phyloP scores from a whole-genome alignment of 2,113 vertebrate genomes.

The Neogobius melanostomus region DNA sequence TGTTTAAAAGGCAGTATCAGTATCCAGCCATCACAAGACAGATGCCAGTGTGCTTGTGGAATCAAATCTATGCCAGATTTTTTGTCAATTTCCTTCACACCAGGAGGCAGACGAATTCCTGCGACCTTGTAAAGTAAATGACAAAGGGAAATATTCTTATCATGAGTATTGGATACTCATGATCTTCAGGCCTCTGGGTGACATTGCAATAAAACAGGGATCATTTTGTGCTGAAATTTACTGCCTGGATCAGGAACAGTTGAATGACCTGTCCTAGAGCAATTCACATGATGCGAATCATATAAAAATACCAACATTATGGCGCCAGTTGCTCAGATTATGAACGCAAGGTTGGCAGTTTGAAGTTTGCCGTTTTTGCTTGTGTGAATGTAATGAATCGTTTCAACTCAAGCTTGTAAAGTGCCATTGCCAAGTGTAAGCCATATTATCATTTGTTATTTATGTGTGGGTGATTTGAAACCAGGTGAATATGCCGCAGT shows the following conservation, averaged over 20 bases:
- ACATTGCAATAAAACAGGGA: background rate
- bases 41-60: background rate
- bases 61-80: background rate
- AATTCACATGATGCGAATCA: no score
- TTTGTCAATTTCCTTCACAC: background rate
- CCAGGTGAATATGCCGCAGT: no score
- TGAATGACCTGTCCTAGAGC: background rate
- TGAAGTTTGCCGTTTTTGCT: no score
- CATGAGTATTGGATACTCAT: conserved; percentile 2
- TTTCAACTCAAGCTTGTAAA: no score
- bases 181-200: background rate
- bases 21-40: background rate
- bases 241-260: background rate
- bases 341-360: no score
- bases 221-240: background rate
- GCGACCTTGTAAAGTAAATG: conserved; percentile 2
- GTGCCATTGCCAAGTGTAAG: no score
- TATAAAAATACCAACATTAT: no score
- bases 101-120: background rate
- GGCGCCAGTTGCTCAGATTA: no score
- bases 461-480: no score
- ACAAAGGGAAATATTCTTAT: background rate
- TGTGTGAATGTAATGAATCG: no score
- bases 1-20: background rate
- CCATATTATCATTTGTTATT: no score